Conservation (phyloP, 2,113 vertebrate genomes). For the Neofelis nebulosa region DNA sequence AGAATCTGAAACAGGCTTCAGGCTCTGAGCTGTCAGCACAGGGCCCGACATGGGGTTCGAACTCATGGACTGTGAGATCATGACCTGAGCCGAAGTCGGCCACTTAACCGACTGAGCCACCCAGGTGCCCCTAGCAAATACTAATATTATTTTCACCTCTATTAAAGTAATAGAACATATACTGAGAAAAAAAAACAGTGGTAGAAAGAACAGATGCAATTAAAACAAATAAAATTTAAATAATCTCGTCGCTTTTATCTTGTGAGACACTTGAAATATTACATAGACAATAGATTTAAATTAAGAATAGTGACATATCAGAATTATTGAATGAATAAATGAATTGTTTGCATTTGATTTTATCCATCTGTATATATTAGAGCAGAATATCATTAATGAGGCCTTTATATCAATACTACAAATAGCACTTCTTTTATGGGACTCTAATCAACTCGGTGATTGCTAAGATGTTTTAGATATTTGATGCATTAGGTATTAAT, state of each 20-base stretch:
- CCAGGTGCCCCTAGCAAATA: no score
- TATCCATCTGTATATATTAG: not conserved
- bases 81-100: no score
- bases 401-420: not conserved
- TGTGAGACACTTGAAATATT: not conserved
- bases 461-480: not conserved
- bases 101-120: no score
- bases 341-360: not conserved
- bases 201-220: not conserved
- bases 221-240: not conserved
- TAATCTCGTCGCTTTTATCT: not conserved
- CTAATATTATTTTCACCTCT: not conserved
- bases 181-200: not conserved
- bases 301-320: not conserved
- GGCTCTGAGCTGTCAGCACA: no score
- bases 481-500: not conserved
- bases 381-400: not conserved
- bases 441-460: not conserved
- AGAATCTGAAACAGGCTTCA: no score
- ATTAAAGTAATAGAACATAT: not conserved
- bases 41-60: rapidly evolving
- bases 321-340: not conserved
- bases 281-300: not conserved
- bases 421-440: not conserved
- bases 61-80: no score